Evolutionary conservation across 1,140 invertebrate species (phyloP), one percentile per base, ranked within the genome.

Genomic region (Drosophila mauritiana): DNA sequence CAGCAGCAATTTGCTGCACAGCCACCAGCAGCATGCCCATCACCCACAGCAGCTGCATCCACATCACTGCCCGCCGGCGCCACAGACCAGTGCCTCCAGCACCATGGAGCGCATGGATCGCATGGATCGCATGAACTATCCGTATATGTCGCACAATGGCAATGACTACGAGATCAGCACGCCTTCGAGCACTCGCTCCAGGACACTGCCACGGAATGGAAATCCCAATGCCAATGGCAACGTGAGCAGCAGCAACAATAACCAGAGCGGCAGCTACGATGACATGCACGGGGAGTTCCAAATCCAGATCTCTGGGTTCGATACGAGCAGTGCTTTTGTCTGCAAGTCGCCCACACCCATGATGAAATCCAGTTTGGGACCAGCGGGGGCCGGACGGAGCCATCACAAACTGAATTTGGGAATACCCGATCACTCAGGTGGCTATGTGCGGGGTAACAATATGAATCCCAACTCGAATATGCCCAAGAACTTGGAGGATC

Each of bases 401-500:
- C 82, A 70, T 31, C 88, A 91, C 63, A 91, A 92, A 62, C 56
- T 91, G 17, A 92, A 92, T 39, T 59, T 92, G 65, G 91, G 91
- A 17, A 92, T 92, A 78, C 91, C 91, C 3, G 91, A 92, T 70
- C 90, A 91, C 12, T 91, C 89, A 4, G 42, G 93, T 75, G 64
- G 92, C 84, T 78, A 85, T 92, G 62, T 92, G 74, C 91, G 92
- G 78, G 54, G 58, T 34, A 40, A 42, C 57, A 68, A 90, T 69
- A 51, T 56, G 27, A 91, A 88, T 81, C 40, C 91, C 56, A 91
- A 92, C 70, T 90, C 88, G 36, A 94, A 93, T 65, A 93, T 93
- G 86, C 93, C 93, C 59, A 92, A 92, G 17, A 94, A 95, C 84
- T 88, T 96, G 15, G 95, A 96, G 62, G 96, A 96, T 82, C 91